Conservation (phyloP, 2,113 vertebrate species). For the Pteropus alecto region DNA sequence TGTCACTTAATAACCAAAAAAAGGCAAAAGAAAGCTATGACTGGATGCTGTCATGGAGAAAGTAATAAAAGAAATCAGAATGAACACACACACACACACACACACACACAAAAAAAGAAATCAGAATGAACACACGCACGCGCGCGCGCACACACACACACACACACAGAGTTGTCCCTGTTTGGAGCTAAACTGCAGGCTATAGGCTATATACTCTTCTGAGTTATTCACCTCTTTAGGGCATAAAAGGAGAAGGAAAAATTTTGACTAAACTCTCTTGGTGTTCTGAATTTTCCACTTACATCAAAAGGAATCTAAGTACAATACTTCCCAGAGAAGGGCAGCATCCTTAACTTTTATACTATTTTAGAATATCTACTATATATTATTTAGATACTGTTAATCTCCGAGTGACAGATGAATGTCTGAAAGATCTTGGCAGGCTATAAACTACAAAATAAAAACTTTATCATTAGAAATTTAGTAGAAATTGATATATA, state of each 20-base stretch:
- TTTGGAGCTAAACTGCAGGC: background rate
- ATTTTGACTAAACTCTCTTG: background rate
- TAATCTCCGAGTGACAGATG: background rate
- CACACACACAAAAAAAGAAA: background rate
- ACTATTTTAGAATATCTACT: background rate
- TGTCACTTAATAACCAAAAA: background rate
- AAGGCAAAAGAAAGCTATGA: background rate
- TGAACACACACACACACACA: background rate
- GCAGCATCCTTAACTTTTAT: background rate
- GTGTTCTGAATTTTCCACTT: background rate
- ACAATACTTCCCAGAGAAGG: background rate
- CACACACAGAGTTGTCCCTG: background rate
- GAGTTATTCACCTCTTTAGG: background rate
- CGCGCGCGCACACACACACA: background rate
- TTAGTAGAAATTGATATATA: background rate
- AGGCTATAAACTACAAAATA: slow-evolving; percentile 7
- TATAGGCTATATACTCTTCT: background rate
- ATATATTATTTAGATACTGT: background rate
- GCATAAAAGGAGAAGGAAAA: background rate
- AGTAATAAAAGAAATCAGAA: background rate
- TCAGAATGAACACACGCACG: background rate
- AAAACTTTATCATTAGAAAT: slow-evolving; percentile 9
- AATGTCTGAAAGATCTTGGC: background rate
- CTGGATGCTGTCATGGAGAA: background rate
- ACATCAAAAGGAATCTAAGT: background rate